A percentile compares a stretch with the other conserved stretches of the same genome.
Evolutionary conservation across 2,888 invertebrate species (phyloP).

Genomic region (Leptinotarsa peninsularis): DNA sequence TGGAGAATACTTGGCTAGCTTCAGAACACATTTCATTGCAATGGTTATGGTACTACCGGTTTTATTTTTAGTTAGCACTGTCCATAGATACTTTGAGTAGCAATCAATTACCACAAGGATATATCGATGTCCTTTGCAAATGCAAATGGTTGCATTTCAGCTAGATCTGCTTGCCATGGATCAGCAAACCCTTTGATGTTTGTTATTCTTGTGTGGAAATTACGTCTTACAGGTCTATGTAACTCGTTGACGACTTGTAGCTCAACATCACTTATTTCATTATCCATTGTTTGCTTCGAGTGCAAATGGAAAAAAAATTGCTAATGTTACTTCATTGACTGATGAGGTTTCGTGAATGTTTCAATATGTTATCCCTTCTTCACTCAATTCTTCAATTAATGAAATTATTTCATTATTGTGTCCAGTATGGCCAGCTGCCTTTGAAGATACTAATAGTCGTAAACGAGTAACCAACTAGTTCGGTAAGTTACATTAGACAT

Average conservation of each 20-base stretch:
- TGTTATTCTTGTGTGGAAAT: conserved; percentile 12
- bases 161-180: conserved; percentile 23
- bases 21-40: neutral
- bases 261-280: conserved; percentile 5
- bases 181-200: conserved; percentile 19
- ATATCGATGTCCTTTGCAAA: conserved; percentile 4
- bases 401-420: conserved; percentile 29
- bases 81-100: neutral
- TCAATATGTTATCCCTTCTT: neutral
- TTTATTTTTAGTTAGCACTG: neutral
- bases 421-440: conserved; percentile 24
- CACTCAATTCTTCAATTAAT: conserved; percentile 28
- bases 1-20: neutral
- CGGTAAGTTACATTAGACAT: conserved; percentile 19
- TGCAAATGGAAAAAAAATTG: neutral
- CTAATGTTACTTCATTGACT: neutral
- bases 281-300: neutral
- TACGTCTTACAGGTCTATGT: conserved; percentile 20
- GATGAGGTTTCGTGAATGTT: neutral
- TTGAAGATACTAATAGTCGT: conserved; percentile 23
- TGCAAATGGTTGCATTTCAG: conserved; percentile 6
- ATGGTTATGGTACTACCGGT: neutral
- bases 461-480: conserved; percentile 14
- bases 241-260: conserved; percentile 19
- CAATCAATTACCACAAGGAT: neutral